Evolutionary conservation across 2,113 vertebrate genomes (phyloP), one percentile per base, ranked within the genome.

Genomic region (Menidia beryllina): DNA sequence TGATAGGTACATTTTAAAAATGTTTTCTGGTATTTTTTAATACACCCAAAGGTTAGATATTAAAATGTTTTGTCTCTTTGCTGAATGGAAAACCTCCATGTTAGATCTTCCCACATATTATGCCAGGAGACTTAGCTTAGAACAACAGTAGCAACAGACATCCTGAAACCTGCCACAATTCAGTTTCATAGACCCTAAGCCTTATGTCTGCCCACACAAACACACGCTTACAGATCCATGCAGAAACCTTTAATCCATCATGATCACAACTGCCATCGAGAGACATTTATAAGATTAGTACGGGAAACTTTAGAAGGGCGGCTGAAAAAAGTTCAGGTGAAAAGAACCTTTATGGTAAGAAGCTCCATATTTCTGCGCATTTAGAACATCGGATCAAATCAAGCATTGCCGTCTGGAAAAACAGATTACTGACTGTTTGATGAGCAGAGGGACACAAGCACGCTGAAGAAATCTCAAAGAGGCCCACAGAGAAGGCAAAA

Each of bases 401-500:
- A 34, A 34, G 30, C 30, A 52, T 59, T 19, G 41, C 39, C 39
- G 2, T 41, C 39, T 41, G 39, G 39, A 15, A 43, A n/a, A 43
- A 43, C 39, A 17, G 39, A 43, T 43, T 17, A 43, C 39, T 17
- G 38, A 43, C 14, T 45, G 41, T 12, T 41, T 14, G 17, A 45
- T 17, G 13, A 43, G 34, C 23, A 60, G 51, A 23, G 23, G 52
- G 72, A 30, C 34, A 14, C 2, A 65, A 21, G 47, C 11, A 11
- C 14, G 20, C n/a, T 34, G 67, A 8, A n/a, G 67, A 52, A 45
- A 15, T n/a, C 52, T 60, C 71, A 65, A 51, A 65, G 63, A 72
- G 63, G 47, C 67, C 50, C 58, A 64, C 5, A 23, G 54, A 63
- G 9, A 60, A 63, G 51, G 23, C 26, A 27, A 36, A 47, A 57